Evolutionary conservation across 2,113 vertebrate species (phyloP), one percentile per base, ranked within the genome.

Genomic region (Paedocypris sp.): DNA sequence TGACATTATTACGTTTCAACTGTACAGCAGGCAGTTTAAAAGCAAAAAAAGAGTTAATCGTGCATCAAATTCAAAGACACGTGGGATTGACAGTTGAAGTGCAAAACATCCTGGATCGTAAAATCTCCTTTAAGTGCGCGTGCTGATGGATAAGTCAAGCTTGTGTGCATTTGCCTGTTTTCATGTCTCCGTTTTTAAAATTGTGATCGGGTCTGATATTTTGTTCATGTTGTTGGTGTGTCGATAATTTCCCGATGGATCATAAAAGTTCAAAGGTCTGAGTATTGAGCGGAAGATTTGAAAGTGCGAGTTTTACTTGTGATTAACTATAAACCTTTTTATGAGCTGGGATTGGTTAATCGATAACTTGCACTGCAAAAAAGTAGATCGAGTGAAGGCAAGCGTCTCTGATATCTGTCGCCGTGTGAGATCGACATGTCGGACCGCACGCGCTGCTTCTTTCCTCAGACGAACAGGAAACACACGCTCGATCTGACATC

Each of bases 281-380:
- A 13, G 25, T 0, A 4, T 29, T 12, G 32, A 19, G 32, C 7
- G 2, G 3, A 9, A 9, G 16, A 32, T 43, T 31, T 58, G 19
- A 26, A 43, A 10, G 11, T 1, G 6, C 1, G 26, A 10, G 38
- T 31, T 57, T 43, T 57, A 3, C 19, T 57, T 43, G 25, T 42
- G 11, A 43, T 57, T 28, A 57, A 43, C 23, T 42, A 57, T 42
- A 20, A 42, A 57, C 53, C 38, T 45, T 32, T 32, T 47, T 36
- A 54, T 20, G 29, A 52, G 38, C 50, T 36, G 2, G 12, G 19
- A 28, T 20, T 15, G 28, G 15, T 28, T 46, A 54, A 54, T 56
- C 12, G 0, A 5, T 35, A 35, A 47, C 31, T 28, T 29, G 29
- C 6, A 20, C 28, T 3, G 18, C 5, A n/a, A 45, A 45, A 45